phyloP scores from a whole-genome alignment of 2,888 invertebrate genomes.

The Campopleginae sp. region DNA sequence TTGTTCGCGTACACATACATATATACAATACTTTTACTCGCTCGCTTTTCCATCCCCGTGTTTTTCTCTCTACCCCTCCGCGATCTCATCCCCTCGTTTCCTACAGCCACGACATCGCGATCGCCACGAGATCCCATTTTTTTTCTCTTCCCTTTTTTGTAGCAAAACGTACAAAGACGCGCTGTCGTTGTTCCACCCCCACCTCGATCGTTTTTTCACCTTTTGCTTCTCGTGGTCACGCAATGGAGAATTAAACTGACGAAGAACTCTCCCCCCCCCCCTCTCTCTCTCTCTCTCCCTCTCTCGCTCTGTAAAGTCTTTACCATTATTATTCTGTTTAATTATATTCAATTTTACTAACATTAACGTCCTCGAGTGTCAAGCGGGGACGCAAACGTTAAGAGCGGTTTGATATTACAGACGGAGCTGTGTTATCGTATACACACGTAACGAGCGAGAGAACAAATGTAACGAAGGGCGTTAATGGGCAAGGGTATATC shows the following conservation, averaged over 20 bases:
- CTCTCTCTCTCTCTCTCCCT: slow-evolving; percentile 3
- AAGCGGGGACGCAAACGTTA: background rate
- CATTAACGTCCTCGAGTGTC: slow-evolving; percentile 26
- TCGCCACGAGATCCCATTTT: slow-evolving; percentile 46
- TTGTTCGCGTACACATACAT: background rate
- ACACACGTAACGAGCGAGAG: slow-evolving; percentile 16
- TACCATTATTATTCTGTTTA: slow-evolving; percentile 32
- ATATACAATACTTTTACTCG: slow-evolving; percentile 35
- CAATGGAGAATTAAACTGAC: slow-evolving; percentile 48
- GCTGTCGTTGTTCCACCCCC: slow-evolving; percentile 45
- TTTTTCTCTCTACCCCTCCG: slow-evolving; percentile 50
- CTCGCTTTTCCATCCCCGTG: slow-evolving; percentile 46
- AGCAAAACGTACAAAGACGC: slow-evolving; percentile 16
- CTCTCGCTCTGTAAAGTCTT: background rate
- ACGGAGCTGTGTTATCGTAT: slow-evolving; percentile 46
- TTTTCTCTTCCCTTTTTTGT: slow-evolving; percentile 14
- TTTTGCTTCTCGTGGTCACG: slow-evolving; percentile 45
- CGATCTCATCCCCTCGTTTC: slow-evolving; percentile 66
- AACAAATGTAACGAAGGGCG: slow-evolving; percentile 43
- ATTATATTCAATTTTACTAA: slow-evolving; percentile 34
- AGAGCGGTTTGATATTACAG: slow-evolving; percentile 36
- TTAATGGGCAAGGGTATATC: slow-evolving; percentile 13
- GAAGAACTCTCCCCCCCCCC: background rate
- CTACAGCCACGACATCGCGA: slow-evolving; percentile 65
- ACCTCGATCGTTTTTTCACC: slow-evolving; percentile 27